Evolutionary conservation across 2,797 vertebrate genomes (phyloP), one percentile per base, ranked within the genome.

Genomic region (Steatocranus sp.): DNA sequence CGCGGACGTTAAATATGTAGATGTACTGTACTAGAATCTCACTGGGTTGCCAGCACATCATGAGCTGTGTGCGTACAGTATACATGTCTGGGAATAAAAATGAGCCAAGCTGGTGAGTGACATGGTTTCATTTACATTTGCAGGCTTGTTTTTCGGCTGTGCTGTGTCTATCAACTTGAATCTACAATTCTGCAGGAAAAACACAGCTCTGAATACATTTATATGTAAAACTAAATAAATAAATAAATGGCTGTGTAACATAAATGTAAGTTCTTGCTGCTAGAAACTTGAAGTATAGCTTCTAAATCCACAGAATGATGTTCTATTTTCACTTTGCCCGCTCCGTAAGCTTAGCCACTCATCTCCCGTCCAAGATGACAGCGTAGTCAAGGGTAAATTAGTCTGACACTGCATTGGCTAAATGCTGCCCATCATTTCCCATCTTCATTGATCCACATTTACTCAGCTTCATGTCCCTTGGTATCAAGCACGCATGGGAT

Each of bases 311-410:
- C 75, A 85, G 86, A 85, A 89, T 85, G 74, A 89, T 89, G 83
- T 89, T 92, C 75, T 90, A 77, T 81, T 88, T 90, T 81, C 79
- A 78, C 83, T 81, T 78, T 18, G 46, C 68, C 61, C 5, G 27
- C 80, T 91, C 85, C 7, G 6, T 76, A 78, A 82, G 83, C 85
- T 91, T 89, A 91, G 83, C 77, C 76, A 43, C 87, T 88, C 87
- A 84, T 93, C 83, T 87, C 84, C 25, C 32, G 73, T 82, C 74
- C 81, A 81, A 82, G 76, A 88, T 87, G 82, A 91, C 89, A 83
- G 83, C 41, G 25, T 36, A 88, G 87, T 83, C 83, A 50, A 43
- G 84, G 80, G 91, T 88, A 84, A 92, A 94, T 93, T 85, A 86
- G 85, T 90, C 86, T 87, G 88, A 91, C 85, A 78, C 86, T 27